Conservation (phyloP, 2,888 invertebrate genomes). For the Opisthograptis luteolata region DNA sequence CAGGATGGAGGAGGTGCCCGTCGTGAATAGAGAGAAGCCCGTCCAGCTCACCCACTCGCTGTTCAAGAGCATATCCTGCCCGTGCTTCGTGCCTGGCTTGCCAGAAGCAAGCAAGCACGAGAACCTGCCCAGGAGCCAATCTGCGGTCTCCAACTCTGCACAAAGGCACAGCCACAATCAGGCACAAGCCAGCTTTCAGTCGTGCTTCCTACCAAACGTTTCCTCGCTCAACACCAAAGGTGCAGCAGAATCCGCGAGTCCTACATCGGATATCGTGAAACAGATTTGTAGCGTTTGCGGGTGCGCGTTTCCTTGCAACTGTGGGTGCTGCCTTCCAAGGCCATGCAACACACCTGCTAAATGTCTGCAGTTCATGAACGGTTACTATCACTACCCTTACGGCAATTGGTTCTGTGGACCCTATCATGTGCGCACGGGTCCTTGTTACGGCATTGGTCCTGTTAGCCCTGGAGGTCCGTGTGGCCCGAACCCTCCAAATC, state of each 20-base stretch:
- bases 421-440: slow-evolving; percentile 55
- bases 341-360: slow-evolving; percentile 58
- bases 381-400: slow-evolving; percentile 70
- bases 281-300: slow-evolving; percentile 39
- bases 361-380: slow-evolving; percentile 65
- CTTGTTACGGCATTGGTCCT: slow-evolving; percentile 36
- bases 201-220: slow-evolving; percentile 15
- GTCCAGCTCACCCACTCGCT: slow-evolving; percentile 17
- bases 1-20: slow-evolving; percentile 37
- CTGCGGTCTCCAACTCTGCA: slow-evolving; percentile 34
- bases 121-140: slow-evolving; percentile 34
- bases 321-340: slow-evolving; percentile 50
- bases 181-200: slow-evolving; percentile 9
- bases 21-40: slow-evolving; percentile 22
- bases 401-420: slow-evolving; percentile 72
- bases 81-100: slow-evolving; percentile 34
- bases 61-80: slow-evolving; percentile 51
- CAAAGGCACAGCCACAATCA: slow-evolving; percentile 8
- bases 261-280: neutral
- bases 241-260: neutral
- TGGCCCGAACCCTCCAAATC: slow-evolving; percentile 28
- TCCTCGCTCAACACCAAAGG: neutral
- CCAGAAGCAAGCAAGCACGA: slow-evolving; percentile 9
- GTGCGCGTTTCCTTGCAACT: slow-evolving; percentile 28
- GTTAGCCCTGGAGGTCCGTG: slow-evolving; percentile 44